Evolutionary conservation across 1,140 invertebrate species (phyloP), one percentile per base, ranked within the genome.

Genomic region (Drosophila kikkawai): DNA sequence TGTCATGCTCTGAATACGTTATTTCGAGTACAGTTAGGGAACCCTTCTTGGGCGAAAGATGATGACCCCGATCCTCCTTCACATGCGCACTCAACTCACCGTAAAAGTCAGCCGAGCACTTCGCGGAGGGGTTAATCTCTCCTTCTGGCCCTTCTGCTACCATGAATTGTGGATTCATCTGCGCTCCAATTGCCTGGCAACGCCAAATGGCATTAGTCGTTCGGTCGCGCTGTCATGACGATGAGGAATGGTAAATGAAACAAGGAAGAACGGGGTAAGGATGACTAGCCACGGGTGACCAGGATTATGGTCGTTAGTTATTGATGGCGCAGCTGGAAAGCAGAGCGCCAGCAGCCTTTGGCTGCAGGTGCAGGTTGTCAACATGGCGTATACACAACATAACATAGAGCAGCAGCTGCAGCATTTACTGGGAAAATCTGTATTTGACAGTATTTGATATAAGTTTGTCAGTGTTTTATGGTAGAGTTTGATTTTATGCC

Each of bases 1-100:
- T 41, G 19, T 85, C 71, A 79, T 80, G 82, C 82, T 85, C 82
- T 85, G 47, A 79, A 86, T 75, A 82, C 63, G 39, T 26, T 42
- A 26, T 39, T 37, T 45, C 9, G n/a, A 56, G 44, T 71, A 82
- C 79, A 82, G 73, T 78, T 82, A 73, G 41, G 55, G 51, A 36
- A 64, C 73, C 69, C 71, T 42, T 64, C 41, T 22, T 56, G 53
- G 19, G 37, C 13, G 13, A 39, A 26, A 42, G 41, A 64, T 47
- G 63, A 48, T 56, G 63, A 77, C 76, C 74, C 75, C 47, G 74
- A 77, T 77, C 75, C 75, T 60, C 44, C 63, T 60, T 75, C 41
- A 60, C 63, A 77, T 69, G 74, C 74, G 73, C 39, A 75, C 56
- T 61, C 50, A 57, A 56, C 50, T 57, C 39, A 39, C 34, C 36